Evolutionary conservation across 2,797 vertebrate species (phyloP).

Genomic region (Pantherophis vulpinus): DNA sequence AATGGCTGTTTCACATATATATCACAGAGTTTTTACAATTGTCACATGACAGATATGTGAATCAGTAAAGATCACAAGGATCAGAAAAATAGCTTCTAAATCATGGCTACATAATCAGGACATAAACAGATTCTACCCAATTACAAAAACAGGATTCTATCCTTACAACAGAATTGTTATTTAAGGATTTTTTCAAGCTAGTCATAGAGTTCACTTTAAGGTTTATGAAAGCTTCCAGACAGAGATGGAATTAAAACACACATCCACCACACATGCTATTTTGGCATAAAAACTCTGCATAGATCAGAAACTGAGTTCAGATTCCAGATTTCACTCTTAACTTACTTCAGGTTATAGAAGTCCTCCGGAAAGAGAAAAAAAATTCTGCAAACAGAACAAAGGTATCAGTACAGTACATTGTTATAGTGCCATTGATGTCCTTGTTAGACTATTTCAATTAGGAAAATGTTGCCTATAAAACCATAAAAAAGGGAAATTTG

Average conservation of each 20-base stretch:
- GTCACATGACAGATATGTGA: not conserved
- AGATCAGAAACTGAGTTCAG: constrained; percentile 59
- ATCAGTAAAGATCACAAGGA: not conserved
- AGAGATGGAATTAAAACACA: constrained; percentile 15
- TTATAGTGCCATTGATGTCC: not conserved
- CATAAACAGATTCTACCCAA: not conserved
- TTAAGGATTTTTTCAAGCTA: constrained; percentile 30
- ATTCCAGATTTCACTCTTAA: constrained; percentile 24
- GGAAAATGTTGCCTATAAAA: constrained; percentile 43
- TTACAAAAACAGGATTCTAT: constrained; percentile 34
- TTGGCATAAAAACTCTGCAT: constrained; percentile 67
- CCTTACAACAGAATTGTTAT: constrained; percentile 29
- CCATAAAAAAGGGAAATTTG: constrained; percentile 38
- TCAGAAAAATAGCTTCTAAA: constrained; percentile 43
- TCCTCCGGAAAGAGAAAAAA: constrained; percentile 41
- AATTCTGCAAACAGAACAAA: constrained; percentile 27
- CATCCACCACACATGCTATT: constrained; percentile 33
- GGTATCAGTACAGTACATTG: not conserved
- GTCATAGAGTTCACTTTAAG: constrained; percentile 10
- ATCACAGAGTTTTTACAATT: not conserved
- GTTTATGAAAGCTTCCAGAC: constrained; percentile 33
- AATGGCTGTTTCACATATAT: not conserved
- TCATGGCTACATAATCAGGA: constrained; percentile 30
- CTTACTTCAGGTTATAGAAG: constrained; percentile 5
- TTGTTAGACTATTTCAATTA: not conserved